Conservation (phyloP, 2,888 invertebrate genomes). For the Hoplodrina blanda region DNA sequence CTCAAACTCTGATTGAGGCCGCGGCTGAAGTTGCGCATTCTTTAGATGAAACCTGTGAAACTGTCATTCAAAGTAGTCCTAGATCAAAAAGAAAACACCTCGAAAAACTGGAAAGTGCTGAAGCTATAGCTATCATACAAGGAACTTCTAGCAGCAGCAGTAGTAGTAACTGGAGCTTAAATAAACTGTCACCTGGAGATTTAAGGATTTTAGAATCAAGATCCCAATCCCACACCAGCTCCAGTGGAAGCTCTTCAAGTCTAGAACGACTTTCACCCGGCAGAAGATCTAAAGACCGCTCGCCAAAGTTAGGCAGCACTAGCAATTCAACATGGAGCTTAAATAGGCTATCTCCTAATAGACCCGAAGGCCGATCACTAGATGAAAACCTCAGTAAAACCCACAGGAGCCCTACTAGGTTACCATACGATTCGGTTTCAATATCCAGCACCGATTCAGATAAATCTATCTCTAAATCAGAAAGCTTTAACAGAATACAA, state of each 20-base stretch:
- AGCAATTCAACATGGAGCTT: conserved; percentile 89
- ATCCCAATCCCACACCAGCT: conserved; percentile 88
- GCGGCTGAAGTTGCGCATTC: conserved; percentile 92
- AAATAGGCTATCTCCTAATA: conserved; percentile 86
- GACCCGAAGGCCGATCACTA: conserved; percentile 87
- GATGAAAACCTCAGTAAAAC: conserved; percentile 87
- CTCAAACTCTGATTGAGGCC: conserved; percentile 91
- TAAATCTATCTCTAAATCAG: conserved; percentile 89
- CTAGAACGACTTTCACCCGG: conserved; percentile 88
- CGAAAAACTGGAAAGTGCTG: conserved; percentile 87
- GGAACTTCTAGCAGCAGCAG: conserved; percentile 88
- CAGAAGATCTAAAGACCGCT: conserved; percentile 87
- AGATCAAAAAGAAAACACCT: conserved; percentile 88
- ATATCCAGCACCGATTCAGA: conserved; percentile 89
- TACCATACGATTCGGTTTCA: conserved; percentile 88
- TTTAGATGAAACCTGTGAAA: conserved; percentile 93
- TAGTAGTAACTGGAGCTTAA: conserved; percentile 89
- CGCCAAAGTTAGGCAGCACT: conserved; percentile 87
- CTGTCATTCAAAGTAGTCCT: conserved; percentile 92
- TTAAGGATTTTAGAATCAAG: conserved; percentile 87
- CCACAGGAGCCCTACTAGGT: conserved; percentile 86
- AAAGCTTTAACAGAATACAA: conserved; percentile 88
- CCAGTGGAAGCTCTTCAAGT: conserved; percentile 89
- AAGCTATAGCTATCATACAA: conserved; percentile 86
- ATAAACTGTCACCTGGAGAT: conserved; percentile 88